Evolutionary conservation across 1,140 invertebrate species (phyloP).

Genomic region (Planococcus citri): DNA sequence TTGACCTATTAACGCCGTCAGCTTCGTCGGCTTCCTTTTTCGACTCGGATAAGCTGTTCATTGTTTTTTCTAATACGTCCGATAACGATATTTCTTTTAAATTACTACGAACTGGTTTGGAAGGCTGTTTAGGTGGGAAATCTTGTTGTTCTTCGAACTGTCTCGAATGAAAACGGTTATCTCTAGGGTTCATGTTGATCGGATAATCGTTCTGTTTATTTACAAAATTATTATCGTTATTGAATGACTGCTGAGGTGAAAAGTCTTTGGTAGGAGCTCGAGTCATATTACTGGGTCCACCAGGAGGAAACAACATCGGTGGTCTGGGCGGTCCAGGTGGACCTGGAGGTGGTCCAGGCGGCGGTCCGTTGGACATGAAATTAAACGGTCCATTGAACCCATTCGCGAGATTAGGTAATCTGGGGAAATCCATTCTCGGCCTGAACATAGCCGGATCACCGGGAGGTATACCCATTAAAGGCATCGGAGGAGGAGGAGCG

Average conservation of each 20-base stretch:
- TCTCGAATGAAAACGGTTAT: background rate
- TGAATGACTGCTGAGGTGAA: background rate
- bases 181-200: background rate
- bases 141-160: background rate
- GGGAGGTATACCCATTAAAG: background rate
- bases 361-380: background rate
- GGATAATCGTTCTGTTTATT: background rate
- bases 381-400: background rate
- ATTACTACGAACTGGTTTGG: background rate
- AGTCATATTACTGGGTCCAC: background rate
- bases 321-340: too few relatives aligned
- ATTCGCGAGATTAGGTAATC: background rate
- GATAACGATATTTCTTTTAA: slow-evolving; percentile 1
- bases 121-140: background rate
- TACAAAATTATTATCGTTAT: background rate
- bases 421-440: background rate
- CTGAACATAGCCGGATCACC: background rate
- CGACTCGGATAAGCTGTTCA: background rate
- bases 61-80: background rate
- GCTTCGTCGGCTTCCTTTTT: background rate
- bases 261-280: background rate
- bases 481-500: background rate
- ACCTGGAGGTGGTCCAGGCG: too few relatives aligned
- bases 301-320: background rate
- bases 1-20: background rate